Evolutionary conservation across 2,797 vertebrate genomes (phyloP).

Genomic region (Tokudaia muenninki): DNA sequence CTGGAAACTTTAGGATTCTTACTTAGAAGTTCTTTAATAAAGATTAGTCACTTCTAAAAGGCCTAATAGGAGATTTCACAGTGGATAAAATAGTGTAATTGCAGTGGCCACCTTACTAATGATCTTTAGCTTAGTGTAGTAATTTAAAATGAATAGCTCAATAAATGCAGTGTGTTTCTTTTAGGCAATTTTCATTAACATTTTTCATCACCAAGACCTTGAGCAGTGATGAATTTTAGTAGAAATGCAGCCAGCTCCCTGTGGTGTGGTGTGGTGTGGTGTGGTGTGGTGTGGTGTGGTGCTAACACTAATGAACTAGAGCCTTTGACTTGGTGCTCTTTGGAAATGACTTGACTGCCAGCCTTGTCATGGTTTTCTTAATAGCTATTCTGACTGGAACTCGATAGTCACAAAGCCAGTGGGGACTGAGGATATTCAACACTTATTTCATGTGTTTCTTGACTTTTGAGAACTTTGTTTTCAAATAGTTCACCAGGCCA

Average conservation of each 20-base stretch:
- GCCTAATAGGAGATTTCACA: not conserved
- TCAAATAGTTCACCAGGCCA: not conserved
- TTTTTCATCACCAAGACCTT: conserved; percentile 27
- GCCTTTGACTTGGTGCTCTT: not conserved
- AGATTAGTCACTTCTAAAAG: not conserved
- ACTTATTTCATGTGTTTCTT: not conserved
- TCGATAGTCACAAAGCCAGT: not conserved
- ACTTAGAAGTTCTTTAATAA: not conserved
- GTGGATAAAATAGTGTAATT: not conserved
- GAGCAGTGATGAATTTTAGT: not conserved
- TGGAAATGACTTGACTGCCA: not conserved
- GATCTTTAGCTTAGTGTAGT: not conserved
- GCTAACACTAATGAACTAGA: not conserved
- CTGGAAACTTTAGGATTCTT: not conserved
- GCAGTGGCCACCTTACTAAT: not conserved
- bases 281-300: no score
- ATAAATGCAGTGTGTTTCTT: not conserved
- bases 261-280: no score
- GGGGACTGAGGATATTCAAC: not conserved
- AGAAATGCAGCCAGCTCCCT: not conserved
- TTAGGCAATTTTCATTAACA: not conserved
- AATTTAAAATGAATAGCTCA: not conserved
- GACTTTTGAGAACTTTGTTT: not conserved
- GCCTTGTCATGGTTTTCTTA: not conserved
- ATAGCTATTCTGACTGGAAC: not conserved